Conservation (phyloP, 2,113 vertebrate species). For the Clarias gariepinus region DNA sequence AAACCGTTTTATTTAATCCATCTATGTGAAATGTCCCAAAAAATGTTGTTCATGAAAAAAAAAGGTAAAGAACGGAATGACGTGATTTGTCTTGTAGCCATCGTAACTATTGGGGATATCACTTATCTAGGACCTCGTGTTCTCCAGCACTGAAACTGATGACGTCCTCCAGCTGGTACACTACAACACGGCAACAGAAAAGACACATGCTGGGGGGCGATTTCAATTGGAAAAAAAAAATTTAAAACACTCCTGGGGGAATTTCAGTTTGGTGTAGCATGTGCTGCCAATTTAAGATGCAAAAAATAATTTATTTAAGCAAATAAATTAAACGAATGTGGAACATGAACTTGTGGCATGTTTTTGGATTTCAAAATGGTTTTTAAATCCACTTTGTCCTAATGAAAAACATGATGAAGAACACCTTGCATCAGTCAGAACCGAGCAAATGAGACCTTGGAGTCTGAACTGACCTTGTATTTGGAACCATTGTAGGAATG, state of each 20-base stretch:
- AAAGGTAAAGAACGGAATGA: background rate
- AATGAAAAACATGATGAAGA: background rate
- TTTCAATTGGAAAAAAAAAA: background rate
- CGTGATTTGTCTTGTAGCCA: background rate
- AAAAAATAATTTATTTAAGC: background rate
- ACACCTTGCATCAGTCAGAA: slow-evolving; percentile 3
- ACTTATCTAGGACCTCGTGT: background rate
- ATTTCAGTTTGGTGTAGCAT: background rate
- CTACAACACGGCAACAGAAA: background rate
- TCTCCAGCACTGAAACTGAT: background rate
- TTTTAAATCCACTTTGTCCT: slow-evolving; percentile 17
- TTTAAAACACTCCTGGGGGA: background rate
- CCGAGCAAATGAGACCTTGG: background rate
- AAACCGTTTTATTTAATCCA: background rate
- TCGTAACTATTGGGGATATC: background rate
- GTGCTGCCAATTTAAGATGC: background rate
- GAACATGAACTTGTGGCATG: background rate
- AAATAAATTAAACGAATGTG: slow-evolving; percentile 3
- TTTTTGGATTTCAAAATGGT: background rate
- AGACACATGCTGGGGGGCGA: background rate
- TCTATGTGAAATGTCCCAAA: background rate
- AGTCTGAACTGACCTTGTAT: slow-evolving; percentile 8
- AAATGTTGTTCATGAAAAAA: background rate
- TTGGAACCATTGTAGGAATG: background rate
- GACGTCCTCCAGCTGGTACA: background rate